Evolutionary conservation across 1,140 invertebrate species (phyloP), one percentile per base, ranked within the genome.

Genomic region (Sarcophaga peregrina): DNA sequence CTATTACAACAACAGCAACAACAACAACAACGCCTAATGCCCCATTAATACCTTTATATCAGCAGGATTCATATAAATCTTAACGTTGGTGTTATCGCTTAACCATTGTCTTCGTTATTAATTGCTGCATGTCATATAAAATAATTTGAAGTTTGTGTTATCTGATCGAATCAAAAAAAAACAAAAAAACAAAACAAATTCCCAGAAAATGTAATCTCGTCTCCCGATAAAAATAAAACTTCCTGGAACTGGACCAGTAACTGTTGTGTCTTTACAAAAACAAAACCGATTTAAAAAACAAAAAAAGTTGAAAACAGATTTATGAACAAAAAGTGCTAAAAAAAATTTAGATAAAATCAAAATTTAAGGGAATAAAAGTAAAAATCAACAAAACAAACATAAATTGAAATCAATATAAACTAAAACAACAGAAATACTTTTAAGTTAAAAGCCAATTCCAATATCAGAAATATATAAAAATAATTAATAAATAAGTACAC

Each of bases 241-340:
- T 90, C 87, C 87, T 90, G 89, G 88, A 90, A 90, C 86, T 90
- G 89, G 89, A 90, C 88, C 89, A 90, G 89, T 87, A 90, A 90
- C 88, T 90, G 89, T 90, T 90, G 89, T 90, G 89, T 90, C 89
- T 90, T 90, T 85, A 85, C 87, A 88, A 76, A 81, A 82, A 78
- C 48, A 45, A 83, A 68, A 83, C 80, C 11, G 72, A 9, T 37
- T 37, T 25, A 81, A 81, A n/a, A 46, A 45, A 58, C 45, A n/a
- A 62, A 81, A 46, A 9, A 68, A 68, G 10, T 25, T 46, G 48
- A 58, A 58, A 58, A 52, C 73, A 80, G 50, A 17, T 50, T 15
- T 48, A 80, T n/a, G 7, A 47, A 76, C 9, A 73, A 7, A 6
- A 76, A 76, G 17, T 68, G 62, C 62, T 75, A 75, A 75, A 75